Conservation (phyloP, 1,140 invertebrate species). For the Pseudomyrmex flavicornis region DNA sequence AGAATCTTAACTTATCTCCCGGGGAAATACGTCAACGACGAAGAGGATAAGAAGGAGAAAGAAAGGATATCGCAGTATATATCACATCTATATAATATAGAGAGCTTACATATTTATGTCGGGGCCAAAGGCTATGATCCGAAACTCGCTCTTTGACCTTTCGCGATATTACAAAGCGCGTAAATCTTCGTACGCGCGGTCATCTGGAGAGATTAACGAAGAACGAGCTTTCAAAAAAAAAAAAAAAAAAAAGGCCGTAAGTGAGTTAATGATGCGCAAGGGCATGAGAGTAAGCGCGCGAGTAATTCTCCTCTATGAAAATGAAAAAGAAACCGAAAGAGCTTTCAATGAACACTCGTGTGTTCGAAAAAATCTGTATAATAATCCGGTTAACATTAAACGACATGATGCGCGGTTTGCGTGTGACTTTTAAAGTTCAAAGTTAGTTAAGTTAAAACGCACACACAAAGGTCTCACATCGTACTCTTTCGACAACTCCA, state of each 20-base stretch:
- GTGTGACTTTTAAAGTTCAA: conserved; percentile 38
- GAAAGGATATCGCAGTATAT: no score
- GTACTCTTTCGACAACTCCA: background rate
- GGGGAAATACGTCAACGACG: no score
- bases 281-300: background rate
- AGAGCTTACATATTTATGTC: conserved; percentile 1
- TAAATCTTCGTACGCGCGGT: background rate
- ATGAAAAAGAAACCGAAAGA: background rate
- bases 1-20: background rate
- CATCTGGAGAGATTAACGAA: background rate
- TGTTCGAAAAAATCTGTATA: background rate
- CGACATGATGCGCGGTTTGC: background rate
- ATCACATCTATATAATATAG: background rate
- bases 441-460: conserved; percentile 8
- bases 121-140: background rate
- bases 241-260: no score
- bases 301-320: background rate
- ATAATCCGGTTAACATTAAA: background rate
- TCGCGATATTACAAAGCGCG: background rate
- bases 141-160: conserved; percentile 1
- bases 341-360: background rate
- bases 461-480: background rate
- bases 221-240: background rate
- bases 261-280: background rate
- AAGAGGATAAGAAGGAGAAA: no score